These are phyloP conservation scores for Epinephelus fuscoguttatus DNA, from an alignment of 2,113 vertebrate species.

Conservation along the genomic window DNA sequence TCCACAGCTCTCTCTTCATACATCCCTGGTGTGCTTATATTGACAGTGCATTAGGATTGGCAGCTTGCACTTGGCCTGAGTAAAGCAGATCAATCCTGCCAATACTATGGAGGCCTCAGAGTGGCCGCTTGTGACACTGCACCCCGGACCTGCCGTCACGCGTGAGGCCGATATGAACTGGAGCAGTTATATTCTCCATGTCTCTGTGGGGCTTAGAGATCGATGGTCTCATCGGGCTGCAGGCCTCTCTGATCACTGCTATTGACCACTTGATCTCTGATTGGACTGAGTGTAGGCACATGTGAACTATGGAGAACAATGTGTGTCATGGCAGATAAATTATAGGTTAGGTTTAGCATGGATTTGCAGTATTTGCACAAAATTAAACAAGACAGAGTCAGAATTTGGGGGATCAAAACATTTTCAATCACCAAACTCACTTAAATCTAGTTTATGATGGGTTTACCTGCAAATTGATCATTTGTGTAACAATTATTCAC, in stretches of 20 bases:
- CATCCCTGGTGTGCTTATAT: constrained; percentile 47
- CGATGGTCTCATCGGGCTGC: constrained; percentile 37
- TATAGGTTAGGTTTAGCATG: neutral
- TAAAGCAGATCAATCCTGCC: constrained; percentile 62
- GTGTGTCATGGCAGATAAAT: neutral
- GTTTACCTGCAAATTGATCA: neutral
- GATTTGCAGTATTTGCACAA: too few species aligned
- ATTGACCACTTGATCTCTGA: constrained; percentile 56
- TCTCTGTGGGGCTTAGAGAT: constrained; percentile 53
- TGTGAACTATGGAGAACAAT: neutral
- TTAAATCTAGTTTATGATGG: neutral
- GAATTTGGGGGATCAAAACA: neutral
- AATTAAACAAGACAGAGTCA: neutral
- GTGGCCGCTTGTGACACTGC: neutral
- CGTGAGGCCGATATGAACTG: constrained; percentile 19
- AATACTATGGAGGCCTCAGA: constrained; percentile 9
- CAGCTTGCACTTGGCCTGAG: constrained; percentile 41
- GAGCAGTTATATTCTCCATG: constrained; percentile 54
- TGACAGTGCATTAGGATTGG: constrained; percentile 43
- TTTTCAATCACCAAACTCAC: neutral
- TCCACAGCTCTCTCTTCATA: constrained; percentile 10
- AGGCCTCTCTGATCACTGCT: constrained; percentile 53
- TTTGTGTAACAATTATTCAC: too few species aligned
- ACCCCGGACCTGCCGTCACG: neutral
- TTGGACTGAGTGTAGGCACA: constrained; percentile 12